phyloP scores from a whole-genome alignment of 2,113 vertebrate species.

The Rynchops niger region DNA sequence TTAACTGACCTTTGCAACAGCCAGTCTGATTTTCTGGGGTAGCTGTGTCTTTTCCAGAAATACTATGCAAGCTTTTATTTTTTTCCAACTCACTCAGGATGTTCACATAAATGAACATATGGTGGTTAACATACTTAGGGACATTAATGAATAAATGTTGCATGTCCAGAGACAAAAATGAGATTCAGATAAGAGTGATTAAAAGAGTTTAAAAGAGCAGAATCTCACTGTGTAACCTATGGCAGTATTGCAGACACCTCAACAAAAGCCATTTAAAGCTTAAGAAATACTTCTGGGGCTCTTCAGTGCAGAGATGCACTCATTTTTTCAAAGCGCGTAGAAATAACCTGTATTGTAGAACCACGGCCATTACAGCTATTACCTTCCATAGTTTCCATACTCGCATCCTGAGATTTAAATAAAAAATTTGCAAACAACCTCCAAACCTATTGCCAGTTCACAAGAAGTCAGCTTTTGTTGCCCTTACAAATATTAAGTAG shows the following conservation, averaged over 20 bases:
- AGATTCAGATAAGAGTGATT: neutral
- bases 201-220: conserved; percentile 11
- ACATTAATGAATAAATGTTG: neutral
- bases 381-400: neutral
- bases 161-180: conserved; percentile 8
- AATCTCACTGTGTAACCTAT: neutral
- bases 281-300: neutral
- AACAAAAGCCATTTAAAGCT: neutral
- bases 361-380: neutral
- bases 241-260: neutral
- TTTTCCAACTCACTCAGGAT: neutral
- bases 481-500: neutral
- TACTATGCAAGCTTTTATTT: neutral
- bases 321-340: neutral
- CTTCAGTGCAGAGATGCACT: neutral
- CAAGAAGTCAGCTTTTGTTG: neutral
- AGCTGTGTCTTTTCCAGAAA: neutral
- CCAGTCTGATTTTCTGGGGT: neutral
- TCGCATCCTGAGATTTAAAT: neutral
- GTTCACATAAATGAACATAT: conserved; percentile 8
- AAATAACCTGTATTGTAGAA: neutral
- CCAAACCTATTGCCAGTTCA: neutral
- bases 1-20: neutral
- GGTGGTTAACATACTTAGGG: neutral
- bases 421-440: neutral